These are phyloP conservation scores for Phasia obesa DNA, from an alignment of 2,888 invertebrate species.

Conservation along the genomic window DNA sequence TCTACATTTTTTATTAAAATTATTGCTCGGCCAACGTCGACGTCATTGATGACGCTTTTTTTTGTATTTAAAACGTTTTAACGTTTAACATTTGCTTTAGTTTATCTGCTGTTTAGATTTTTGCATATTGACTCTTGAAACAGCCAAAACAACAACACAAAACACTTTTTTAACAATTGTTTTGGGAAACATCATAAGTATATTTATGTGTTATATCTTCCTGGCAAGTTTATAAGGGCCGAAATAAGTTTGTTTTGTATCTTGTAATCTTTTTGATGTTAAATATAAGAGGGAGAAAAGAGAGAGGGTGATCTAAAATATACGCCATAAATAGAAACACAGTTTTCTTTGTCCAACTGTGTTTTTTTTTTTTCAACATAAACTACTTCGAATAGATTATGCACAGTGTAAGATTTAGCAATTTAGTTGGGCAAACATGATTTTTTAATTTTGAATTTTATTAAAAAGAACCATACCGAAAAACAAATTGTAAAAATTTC, in stretches of 20 bases:
- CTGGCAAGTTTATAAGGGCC: slow-evolving; percentile 19
- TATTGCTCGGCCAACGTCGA: slow-evolving; percentile 44
- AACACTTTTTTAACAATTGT: slow-evolving; percentile 30
- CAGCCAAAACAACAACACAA: slow-evolving; percentile 2
- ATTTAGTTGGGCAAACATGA: too few species aligned
- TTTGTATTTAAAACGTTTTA: slow-evolving; percentile 19
- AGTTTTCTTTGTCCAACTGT: too few species aligned
- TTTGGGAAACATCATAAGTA: slow-evolving; percentile 26
- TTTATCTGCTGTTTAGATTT: slow-evolving; percentile 61
- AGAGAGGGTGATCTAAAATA: too few species aligned
- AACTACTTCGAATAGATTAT: too few species aligned
- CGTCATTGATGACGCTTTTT: not conserved
- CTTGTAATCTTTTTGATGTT: too few species aligned
- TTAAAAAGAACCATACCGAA: too few species aligned
- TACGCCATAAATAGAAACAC: too few species aligned
- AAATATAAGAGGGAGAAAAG: too few species aligned
- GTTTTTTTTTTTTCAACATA: too few species aligned
- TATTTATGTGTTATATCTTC: slow-evolving; percentile 20
- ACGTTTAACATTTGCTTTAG: slow-evolving; percentile 67
- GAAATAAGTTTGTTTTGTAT: slow-evolving; percentile 11
- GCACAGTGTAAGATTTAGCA: too few species aligned
- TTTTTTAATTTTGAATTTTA: too few species aligned
- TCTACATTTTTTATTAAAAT: slow-evolving; percentile 42
- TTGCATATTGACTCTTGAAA: slow-evolving; percentile 56
- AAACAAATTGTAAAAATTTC: too few species aligned